Percentiles rank a stretch among this genome's conserved stretches.
Conservation (phyloP, 2,888 invertebrate species). For the Seira sanloemensis region DNA sequence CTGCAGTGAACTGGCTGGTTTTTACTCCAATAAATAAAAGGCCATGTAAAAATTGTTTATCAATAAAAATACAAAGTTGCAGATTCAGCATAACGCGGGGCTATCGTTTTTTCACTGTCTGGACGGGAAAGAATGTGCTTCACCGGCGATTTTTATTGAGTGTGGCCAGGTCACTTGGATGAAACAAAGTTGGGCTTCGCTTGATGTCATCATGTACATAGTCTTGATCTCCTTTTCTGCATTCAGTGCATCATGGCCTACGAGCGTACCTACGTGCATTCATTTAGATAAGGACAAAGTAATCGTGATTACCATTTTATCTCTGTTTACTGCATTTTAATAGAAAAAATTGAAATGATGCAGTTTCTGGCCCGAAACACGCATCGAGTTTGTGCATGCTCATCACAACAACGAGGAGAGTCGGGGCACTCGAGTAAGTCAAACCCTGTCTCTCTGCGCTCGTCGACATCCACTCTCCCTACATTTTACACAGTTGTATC, state of each 20-base stretch:
- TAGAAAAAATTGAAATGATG: not conserved
- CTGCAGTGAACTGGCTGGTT: constrained; percentile 8
- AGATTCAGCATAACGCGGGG: constrained; percentile 34
- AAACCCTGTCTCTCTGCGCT: too few relatives aligned
- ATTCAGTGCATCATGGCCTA: too few relatives aligned
- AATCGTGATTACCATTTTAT: constrained; percentile 1
- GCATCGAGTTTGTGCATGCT: not conserved
- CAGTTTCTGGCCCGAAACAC: not conserved
- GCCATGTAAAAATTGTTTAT: constrained; percentile 8
- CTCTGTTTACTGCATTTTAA: not conserved
- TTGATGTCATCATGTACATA: not conserved
- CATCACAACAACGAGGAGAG: not conserved
- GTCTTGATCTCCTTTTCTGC: too few relatives aligned
- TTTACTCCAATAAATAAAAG: not conserved
- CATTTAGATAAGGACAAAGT: not conserved
- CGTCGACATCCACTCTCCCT: too few relatives aligned
- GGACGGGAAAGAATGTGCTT: constrained; percentile 9
- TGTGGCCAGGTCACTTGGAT: not conserved
- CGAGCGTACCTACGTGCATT: not conserved
- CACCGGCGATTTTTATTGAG: constrained; percentile 17
- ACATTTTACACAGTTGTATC: too few relatives aligned
- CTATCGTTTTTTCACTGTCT: not conserved
- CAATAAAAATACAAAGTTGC: constrained; percentile 49
- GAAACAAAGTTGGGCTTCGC: not conserved
- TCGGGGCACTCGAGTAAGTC: not conserved